Base-by-base conservation (phyloP, 2,113 vertebrate species). In the Poeciliopsis occidentalis region DNA sequence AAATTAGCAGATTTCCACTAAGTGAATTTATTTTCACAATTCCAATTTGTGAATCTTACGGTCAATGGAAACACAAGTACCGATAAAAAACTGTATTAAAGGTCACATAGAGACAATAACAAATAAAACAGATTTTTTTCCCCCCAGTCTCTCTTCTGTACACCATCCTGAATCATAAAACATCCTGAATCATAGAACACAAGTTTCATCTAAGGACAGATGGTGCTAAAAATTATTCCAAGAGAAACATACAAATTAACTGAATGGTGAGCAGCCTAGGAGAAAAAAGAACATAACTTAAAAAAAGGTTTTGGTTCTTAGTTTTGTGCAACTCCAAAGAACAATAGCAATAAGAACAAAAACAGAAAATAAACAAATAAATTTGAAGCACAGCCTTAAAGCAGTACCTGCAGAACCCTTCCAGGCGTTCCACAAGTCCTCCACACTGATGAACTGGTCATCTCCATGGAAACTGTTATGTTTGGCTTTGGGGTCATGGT, bases 391-490 rank as follows among this genome's bases (percentile, higher is more conserved):
- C 39, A 60, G n/a, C 31, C 32, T 78, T 80, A 68, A 57, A 83
- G 69, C 24, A 32, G 27, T 95, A 99, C 98, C 98, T 97, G 97
- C 95, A 0, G 97, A 99, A 12, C 93, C 91, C 83, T 97, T 99
- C 97, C 98, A 99, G 3, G 97, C 89, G 8, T 97, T 97, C 97
- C 98, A 99, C 29, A 99, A 91, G 78, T 99, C 98, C 60, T 97
- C 98, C 91, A 99, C 97, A 0, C 97, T 99, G 87, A 99, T 99
- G 91, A 98, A 95, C 69, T 98, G 98, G 92, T 99, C 98, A 31
- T 98, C 98, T 1, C 97, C 97, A 27, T 99, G 98, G 91, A 99
- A 99, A 73, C 90, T 98, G 95, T 97, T 99, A 86, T 99, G 98
- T 78, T 97, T 98, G 71, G 96, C 96, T 12, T 97, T 97, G 0